These are phyloP conservation scores for Drosophila dunni DNA, from an alignment of 1,140 invertebrate species.

Conservation along the genomic window DNA sequence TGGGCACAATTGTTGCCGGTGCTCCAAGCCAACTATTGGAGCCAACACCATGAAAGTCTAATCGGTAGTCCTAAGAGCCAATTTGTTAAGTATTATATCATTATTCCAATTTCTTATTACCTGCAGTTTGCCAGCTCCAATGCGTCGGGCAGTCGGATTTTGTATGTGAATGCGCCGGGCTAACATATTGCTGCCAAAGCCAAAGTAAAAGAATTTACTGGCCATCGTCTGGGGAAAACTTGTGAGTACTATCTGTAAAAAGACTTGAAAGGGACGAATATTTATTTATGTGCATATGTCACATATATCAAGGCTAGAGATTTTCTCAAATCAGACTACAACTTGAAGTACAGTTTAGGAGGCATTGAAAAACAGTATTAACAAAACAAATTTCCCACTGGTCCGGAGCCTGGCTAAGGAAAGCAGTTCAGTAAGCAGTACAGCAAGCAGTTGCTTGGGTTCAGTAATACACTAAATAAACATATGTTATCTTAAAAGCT, in stretches of 20 bases:
- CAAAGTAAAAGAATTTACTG: slow-evolving; percentile 76
- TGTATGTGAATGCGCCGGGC: slow-evolving; percentile 74
- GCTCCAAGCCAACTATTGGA: slow-evolving; percentile 67
- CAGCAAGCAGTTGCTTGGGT: background rate
- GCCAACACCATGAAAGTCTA: slow-evolving; percentile 65
- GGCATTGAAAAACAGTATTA: background rate
- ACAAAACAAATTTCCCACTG: too few species aligned
- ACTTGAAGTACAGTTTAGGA: background rate
- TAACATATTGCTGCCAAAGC: slow-evolving; percentile 79
- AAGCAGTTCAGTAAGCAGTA: background rate
- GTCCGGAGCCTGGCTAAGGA: background rate
- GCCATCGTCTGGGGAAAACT: slow-evolving; percentile 33
- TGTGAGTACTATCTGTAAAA: background rate
- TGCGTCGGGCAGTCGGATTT: slow-evolving; percentile 72
- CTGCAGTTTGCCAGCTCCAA: slow-evolving; percentile 69
- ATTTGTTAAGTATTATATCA: background rate
- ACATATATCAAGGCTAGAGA: background rate
- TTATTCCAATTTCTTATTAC: slow-evolving; percentile 26
- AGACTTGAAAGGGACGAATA: background rate
- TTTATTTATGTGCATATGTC: background rate
- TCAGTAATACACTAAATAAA: background rate
- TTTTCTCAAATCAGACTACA: background rate
- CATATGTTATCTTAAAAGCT: background rate
- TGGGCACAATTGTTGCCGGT: slow-evolving; percentile 76
- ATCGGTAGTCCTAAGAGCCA: slow-evolving; percentile 61